Conservation (phyloP, 2,113 vertebrate species). For the Pteropus alecto region DNA sequence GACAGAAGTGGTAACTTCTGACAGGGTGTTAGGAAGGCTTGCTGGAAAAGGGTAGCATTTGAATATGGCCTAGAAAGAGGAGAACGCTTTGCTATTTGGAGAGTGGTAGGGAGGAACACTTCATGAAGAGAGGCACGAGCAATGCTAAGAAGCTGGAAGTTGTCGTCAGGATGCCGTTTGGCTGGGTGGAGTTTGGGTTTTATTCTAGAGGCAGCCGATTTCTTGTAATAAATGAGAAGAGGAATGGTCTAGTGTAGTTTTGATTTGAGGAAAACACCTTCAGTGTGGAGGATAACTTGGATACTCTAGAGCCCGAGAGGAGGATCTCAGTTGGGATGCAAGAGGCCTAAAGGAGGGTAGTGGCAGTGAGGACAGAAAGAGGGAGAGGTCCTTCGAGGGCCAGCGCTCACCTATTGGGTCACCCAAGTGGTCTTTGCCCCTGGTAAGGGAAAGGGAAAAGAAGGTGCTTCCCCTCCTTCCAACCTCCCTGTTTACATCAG, state of each 20-base stretch:
- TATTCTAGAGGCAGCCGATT: neutral
- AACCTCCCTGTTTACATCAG: neutral
- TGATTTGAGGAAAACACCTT: neutral
- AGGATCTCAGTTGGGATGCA: neutral
- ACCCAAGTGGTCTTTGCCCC: neutral
- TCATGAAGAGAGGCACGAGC: neutral
- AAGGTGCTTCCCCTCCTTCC: neutral
- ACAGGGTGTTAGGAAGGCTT: neutral
- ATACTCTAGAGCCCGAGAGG: neutral
- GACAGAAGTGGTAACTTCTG: neutral
- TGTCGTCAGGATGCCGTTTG: neutral
- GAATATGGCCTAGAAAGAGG: neutral
- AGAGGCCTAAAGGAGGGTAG: neutral
- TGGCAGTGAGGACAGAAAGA: neutral
- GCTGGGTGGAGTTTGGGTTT: neutral
- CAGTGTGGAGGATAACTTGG: neutral
- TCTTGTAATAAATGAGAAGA: neutral
- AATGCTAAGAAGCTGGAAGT: neutral
- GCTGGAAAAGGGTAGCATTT: neutral
- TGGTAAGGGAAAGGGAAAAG: neutral
- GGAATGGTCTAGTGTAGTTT: neutral
- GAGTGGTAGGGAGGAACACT: neutral
- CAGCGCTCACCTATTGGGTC: neutral
- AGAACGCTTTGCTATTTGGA: neutral
- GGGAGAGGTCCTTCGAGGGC: neutral